Evolutionary conservation across 2,797 vertebrate species (phyloP).

Genomic region (Streptopelia turtur): DNA sequence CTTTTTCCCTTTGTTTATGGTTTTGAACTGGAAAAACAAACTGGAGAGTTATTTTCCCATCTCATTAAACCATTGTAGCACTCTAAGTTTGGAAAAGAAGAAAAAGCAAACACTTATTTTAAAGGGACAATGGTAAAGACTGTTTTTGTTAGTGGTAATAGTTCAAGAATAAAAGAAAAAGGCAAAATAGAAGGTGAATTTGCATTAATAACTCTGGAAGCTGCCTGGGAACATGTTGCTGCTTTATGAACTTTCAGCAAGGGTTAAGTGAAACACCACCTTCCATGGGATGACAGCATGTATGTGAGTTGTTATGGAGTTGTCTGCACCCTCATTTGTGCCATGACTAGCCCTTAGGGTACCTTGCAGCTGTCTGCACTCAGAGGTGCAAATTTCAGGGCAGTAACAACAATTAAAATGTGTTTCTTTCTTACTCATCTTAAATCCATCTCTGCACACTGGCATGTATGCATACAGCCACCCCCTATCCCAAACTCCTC

Average conservation of each 20-base stretch:
- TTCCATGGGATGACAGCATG: background rate
- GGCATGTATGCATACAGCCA: background rate
- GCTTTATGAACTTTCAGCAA: background rate
- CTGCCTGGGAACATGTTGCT: background rate
- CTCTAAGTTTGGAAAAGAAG: background rate
- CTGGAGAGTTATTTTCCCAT: background rate
- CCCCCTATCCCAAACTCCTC: background rate
- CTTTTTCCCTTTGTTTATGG: constrained; percentile 91
- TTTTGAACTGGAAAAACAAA: constrained; percentile 86
- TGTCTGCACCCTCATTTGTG: background rate
- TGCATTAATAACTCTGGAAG: background rate
- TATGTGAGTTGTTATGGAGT: background rate
- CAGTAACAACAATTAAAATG: background rate
- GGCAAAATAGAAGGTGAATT: background rate
- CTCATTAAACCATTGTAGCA: background rate
- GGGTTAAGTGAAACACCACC: background rate
- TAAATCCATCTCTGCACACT: background rate
- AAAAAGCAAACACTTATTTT: background rate
- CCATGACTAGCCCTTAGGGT: background rate
- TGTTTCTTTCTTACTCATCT: background rate
- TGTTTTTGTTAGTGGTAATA: background rate
- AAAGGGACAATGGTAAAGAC: background rate
- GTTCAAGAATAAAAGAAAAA: background rate
- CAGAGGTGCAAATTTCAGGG: background rate
- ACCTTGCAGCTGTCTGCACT: background rate